Conservation (phyloP, 1,140 invertebrate genomes). For the Drosophila sp. region DNA sequence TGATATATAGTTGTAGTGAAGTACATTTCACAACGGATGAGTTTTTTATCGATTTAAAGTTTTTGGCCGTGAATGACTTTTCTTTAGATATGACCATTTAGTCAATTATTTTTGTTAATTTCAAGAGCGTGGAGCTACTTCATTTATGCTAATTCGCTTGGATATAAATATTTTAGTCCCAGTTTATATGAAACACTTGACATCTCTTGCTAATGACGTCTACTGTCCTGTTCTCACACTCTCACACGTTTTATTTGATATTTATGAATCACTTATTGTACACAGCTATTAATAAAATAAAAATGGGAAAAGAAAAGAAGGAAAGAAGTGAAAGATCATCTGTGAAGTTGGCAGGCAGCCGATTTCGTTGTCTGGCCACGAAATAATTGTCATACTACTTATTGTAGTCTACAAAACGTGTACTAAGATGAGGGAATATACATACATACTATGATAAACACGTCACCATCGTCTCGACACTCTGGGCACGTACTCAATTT, state of each 20-base stretch:
- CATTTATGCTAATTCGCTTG: neutral
- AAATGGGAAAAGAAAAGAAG: neutral
- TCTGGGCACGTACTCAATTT: neutral
- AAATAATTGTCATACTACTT: slow-evolving; percentile 18
- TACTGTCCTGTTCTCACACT: neutral
- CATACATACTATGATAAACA: neutral
- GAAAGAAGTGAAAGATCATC: neutral
- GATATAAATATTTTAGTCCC: neutral
- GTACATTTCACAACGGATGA: too few relatives aligned
- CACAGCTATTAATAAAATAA: neutral
- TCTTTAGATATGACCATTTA: too few relatives aligned
- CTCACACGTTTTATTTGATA: slow-evolving; percentile 5
- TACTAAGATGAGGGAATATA: neutral
- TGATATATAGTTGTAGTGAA: too few relatives aligned
- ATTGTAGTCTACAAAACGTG: neutral
- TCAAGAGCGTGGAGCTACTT: neutral
- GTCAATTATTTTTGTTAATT: too few relatives aligned
- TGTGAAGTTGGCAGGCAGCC: slow-evolving; percentile 9
- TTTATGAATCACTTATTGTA: slow-evolving; percentile 14
- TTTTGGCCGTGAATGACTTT: too few relatives aligned
- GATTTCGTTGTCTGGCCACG: slow-evolving; percentile 15
- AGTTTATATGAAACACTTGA: neutral
- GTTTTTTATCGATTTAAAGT: too few relatives aligned
- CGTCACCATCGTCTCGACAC: neutral
- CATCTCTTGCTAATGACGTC: neutral